phyloP scores from a whole-genome alignment of 2,797 vertebrate species.

The Cyprinella venusta region DNA sequence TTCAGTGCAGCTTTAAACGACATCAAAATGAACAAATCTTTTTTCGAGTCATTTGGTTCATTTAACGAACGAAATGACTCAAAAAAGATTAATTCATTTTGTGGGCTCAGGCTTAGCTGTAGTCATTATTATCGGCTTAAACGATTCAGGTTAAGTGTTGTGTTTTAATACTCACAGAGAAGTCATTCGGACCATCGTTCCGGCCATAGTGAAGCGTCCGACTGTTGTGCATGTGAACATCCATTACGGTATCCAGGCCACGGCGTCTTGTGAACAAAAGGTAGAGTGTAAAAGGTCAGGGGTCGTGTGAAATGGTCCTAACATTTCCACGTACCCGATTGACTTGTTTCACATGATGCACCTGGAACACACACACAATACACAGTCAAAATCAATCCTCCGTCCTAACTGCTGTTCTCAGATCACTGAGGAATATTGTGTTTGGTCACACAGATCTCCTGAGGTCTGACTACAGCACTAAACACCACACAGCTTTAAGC shows the following conservation, averaged over 20 bases:
- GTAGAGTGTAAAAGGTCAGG: constrained; percentile 32
- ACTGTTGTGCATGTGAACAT: constrained; percentile 47
- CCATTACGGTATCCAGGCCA: constrained; percentile 48
- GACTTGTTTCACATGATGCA: not conserved
- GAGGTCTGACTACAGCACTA: constrained; percentile 7
- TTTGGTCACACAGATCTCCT: not conserved
- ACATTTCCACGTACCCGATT: constrained; percentile 38
- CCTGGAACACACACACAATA: too few relatives aligned
- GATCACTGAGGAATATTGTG: constrained; percentile 10
- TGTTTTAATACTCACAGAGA: constrained; percentile 42
- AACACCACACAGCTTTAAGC: not conserved
- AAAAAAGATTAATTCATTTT: too few relatives aligned
- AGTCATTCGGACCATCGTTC: not conserved
- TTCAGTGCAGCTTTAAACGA: too few relatives aligned
- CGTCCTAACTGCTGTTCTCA: not conserved
- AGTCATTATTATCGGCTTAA: too few relatives aligned
- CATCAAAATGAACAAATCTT: too few relatives aligned
- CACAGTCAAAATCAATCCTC: not conserved
- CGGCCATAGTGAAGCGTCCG: constrained; percentile 39
- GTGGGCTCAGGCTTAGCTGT: not conserved
- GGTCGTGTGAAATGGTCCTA: constrained; percentile 25
- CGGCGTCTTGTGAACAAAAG: not conserved
- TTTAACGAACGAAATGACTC: too few relatives aligned
- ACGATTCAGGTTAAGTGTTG: not conserved
- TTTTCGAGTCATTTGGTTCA: too few relatives aligned